Evolutionary conservation across 2,888 invertebrate species (phyloP).

Genomic region (Drosophila niveifrons): DNA sequence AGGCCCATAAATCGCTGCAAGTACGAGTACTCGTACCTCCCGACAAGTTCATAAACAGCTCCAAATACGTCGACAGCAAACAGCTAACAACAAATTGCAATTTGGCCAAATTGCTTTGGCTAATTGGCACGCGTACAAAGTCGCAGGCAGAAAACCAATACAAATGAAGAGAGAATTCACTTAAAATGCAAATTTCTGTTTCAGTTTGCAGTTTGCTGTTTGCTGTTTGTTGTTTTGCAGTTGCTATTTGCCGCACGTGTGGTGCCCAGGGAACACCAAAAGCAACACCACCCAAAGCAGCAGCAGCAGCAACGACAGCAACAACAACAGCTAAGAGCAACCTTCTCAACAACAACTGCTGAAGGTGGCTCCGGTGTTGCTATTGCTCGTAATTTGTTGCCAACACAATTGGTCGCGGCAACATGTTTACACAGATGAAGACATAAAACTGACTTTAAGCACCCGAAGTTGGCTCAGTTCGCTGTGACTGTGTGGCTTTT

Average conservation of each 20-base stretch:
- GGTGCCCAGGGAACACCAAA: conserved; percentile 35
- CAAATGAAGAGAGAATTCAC: conserved; percentile 77
- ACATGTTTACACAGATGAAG: conserved; percentile 77
- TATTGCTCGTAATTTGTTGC: conserved; percentile 72
- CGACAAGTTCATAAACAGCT: conserved; percentile 74
- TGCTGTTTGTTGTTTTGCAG: background rate
- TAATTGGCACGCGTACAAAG: conserved; percentile 75
- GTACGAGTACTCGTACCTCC: conserved; percentile 10
- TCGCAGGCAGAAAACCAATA: conserved; percentile 45
- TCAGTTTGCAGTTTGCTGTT: conserved; percentile 1
- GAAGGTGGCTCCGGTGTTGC: conserved; percentile 56
- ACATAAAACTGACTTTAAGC: conserved; percentile 69
- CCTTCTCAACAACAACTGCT: conserved; percentile 21
- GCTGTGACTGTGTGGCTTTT: conserved; percentile 29
- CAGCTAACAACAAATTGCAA: conserved; percentile 79
- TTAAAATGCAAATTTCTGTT: conserved; percentile 72
- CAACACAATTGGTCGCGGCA: conserved; percentile 61
- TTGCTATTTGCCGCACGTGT: conserved; percentile 61
- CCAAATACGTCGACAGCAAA: conserved; percentile 64
- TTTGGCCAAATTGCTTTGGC: conserved; percentile 77
- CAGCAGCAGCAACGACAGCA: conserved; percentile 15
- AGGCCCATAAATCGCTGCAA: conserved; percentile 48
- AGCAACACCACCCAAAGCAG: conserved; percentile 37
- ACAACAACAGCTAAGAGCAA: conserved; percentile 14
- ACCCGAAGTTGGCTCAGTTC: conserved; percentile 41